Percentiles rank a stretch among this genome's conserved stretches.
Conservation (phyloP, 2,113 vertebrate genomes). For the Rhinopomastus cyanomelas region DNA sequence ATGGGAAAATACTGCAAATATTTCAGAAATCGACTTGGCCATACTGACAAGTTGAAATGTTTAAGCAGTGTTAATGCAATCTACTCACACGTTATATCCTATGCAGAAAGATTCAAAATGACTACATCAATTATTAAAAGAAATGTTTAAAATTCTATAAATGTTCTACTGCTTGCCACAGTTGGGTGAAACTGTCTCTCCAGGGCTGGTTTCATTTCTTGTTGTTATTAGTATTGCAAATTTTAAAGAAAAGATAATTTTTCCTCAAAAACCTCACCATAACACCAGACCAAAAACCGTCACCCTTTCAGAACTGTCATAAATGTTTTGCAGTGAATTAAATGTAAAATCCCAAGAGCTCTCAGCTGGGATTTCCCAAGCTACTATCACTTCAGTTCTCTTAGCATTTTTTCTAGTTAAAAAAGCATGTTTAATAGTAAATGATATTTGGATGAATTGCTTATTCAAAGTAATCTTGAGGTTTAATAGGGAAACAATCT, state of each 20-base stretch:
- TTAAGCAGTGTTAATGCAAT: constrained; percentile 84
- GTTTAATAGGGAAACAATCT: background rate
- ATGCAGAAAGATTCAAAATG: constrained; percentile 86
- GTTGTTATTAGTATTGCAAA: constrained; percentile 44
- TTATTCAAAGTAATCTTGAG: background rate
- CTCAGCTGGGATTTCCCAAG: background rate
- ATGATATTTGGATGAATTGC: background rate
- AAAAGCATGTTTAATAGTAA: background rate
- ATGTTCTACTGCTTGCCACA: constrained; percentile 72
- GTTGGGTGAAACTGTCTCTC: constrained; percentile 81
- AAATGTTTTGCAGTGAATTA: constrained; percentile 32
- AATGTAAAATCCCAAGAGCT: background rate
- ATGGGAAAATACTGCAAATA: constrained; percentile 89
- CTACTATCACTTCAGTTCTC: background rate
- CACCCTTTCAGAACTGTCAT: constrained; percentile 14
- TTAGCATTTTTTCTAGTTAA: background rate
- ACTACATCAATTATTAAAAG: constrained; percentile 90
- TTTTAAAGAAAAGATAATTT: constrained; percentile 58
- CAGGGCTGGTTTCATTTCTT: constrained; percentile 49
- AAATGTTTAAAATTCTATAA: constrained; percentile 81
- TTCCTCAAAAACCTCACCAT: background rate
- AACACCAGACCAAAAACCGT: background rate
- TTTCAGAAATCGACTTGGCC: constrained; percentile 85
- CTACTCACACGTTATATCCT: constrained; percentile 80
- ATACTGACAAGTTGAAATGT: constrained; percentile 88